A percentile compares a stretch with the other conserved stretches of the same genome.
phyloP scores from a whole-genome alignment of 2,797 vertebrate genomes.

The Siniperca undulata region DNA sequence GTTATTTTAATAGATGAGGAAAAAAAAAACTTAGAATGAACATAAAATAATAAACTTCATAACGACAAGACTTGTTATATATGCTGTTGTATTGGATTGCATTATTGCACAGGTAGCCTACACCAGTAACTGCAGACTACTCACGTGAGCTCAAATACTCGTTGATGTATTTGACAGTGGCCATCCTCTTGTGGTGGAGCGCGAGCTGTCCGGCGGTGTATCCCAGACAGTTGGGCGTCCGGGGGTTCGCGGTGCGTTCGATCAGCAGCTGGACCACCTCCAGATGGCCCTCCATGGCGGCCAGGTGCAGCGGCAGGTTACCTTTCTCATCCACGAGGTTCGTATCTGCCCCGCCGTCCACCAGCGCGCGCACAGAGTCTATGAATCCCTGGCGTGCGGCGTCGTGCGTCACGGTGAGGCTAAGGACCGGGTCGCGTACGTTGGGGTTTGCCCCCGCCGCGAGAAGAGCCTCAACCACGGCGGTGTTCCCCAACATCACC shows the following conservation, averaged over 20 bases:
- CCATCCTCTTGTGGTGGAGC: slow-evolving; percentile 63
- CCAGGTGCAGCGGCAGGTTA: slow-evolving; percentile 93
- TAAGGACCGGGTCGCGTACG: slow-evolving; percentile 84
- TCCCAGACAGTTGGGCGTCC: slow-evolving; percentile 54
- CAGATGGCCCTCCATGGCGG: slow-evolving; percentile 89
- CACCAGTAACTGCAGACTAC: slow-evolving; percentile 1
- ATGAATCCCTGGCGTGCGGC: slow-evolving; percentile 91
- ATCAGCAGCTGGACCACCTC: slow-evolving; percentile 87
- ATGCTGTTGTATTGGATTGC: too few species aligned
- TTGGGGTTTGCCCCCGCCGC: slow-evolving; percentile 87
- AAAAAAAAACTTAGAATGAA: neutral
- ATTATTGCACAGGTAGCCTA: too few species aligned
- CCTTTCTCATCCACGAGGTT: slow-evolving; percentile 88
- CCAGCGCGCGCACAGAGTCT: slow-evolving; percentile 89
- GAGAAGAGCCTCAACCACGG: slow-evolving; percentile 85
- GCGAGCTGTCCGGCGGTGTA: slow-evolving; percentile 71
- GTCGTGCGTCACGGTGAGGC: slow-evolving; percentile 92
- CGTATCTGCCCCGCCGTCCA: slow-evolving; percentile 87
- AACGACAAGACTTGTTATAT: too few species aligned
- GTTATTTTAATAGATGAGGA: neutral
- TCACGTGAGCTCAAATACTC: slow-evolving; percentile 37
- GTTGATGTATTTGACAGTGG: slow-evolving; percentile 82
- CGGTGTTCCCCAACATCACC: slow-evolving; percentile 87
- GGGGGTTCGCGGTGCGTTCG: slow-evolving; percentile 78
- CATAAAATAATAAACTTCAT: too few species aligned